Percentiles rank a stretch among this genome's conserved stretches.
These are phyloP conservation scores for Sebastolobus altivelis DNA, from an alignment of 2,797 vertebrate species.

Conservation along the genomic window DNA sequence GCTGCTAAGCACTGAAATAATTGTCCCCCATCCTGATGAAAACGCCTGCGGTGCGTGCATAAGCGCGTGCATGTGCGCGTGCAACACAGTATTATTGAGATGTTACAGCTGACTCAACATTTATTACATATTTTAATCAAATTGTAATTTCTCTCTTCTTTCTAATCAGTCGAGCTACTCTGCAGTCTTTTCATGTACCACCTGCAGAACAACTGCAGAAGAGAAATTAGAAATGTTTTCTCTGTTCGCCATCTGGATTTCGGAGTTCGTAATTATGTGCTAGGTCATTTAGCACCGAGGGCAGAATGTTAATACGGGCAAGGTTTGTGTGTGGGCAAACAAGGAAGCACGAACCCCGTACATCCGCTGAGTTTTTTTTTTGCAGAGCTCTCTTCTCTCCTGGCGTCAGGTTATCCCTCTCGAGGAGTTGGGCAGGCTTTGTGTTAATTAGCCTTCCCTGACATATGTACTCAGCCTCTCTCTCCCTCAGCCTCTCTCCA, in stretches of 20 bases:
- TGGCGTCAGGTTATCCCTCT: slow-evolving; percentile 30
- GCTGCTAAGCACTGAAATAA: neutral
- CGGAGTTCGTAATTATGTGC: slow-evolving; percentile 61
- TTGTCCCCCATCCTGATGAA: neutral
- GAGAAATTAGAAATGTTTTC: slow-evolving; percentile 39
- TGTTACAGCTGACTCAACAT: neutral
- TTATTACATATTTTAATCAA: neutral
- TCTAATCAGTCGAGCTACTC: neutral
- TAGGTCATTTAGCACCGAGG: slow-evolving; percentile 61
- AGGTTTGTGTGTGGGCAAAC: slow-evolving; percentile 29
- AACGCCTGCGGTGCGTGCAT: neutral
- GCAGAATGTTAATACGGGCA: slow-evolving; percentile 56
- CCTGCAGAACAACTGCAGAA: slow-evolving; percentile 13
- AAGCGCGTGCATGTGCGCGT: neutral
- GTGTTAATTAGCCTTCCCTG: slow-evolving; percentile 59
- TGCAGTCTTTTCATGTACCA: neutral
- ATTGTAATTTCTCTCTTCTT: neutral
- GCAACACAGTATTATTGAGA: neutral
- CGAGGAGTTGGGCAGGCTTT: slow-evolving; percentile 21
- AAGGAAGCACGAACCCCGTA: slow-evolving; percentile 28
- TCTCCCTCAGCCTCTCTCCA: slow-evolving; percentile 14
- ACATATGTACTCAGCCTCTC: slow-evolving; percentile 40
- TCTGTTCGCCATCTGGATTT: slow-evolving; percentile 69
- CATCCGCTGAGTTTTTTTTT: slow-evolving; percentile 6
- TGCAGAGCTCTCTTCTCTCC: slow-evolving; percentile 26